Conservation (phyloP, 1,140 invertebrate species). For the Philopotamus ludificatus region DNA sequence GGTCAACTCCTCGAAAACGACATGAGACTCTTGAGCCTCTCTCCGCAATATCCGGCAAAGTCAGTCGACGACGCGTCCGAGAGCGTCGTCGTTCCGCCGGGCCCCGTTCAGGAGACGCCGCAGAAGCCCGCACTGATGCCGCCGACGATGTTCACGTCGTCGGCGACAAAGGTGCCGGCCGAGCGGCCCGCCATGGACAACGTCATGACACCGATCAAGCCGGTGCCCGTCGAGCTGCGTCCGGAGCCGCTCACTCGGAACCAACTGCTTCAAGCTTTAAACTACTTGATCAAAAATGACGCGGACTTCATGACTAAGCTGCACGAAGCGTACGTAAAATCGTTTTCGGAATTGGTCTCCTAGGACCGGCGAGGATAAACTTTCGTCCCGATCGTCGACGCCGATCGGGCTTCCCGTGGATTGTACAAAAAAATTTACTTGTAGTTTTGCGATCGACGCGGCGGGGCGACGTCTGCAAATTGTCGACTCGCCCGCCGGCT, state of each 20-base stretch:
- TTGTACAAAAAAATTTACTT: neutral
- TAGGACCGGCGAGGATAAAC: conserved; percentile 50
- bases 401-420: conserved; percentile 25
- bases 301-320: conserved; percentile 81
- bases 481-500: neutral
- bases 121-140: conserved; percentile 74
- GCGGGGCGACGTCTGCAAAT: neutral
- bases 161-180: conserved; percentile 42
- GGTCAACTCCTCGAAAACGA: conserved; percentile 55
- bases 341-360: conserved; percentile 72
- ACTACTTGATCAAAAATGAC: conserved; percentile 84
- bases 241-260: conserved; percentile 78
- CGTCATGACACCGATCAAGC: conserved; percentile 44
- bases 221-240: conserved; percentile 47
- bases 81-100: conserved; percentile 47
- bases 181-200: conserved; percentile 38
- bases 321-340: conserved; percentile 87
- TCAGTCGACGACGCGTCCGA: conserved; percentile 47
- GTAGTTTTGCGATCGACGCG: conserved; percentile 10
- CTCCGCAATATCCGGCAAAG: conserved; percentile 48
- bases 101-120: conserved; percentile 54
- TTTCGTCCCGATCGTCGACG: neutral
- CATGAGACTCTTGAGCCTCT: conserved; percentile 56
- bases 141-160: conserved; percentile 76
- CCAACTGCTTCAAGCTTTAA: conserved; percentile 84